Conservation (phyloP, 2,113 vertebrate species). For the Antechinus stuartii region DNA sequence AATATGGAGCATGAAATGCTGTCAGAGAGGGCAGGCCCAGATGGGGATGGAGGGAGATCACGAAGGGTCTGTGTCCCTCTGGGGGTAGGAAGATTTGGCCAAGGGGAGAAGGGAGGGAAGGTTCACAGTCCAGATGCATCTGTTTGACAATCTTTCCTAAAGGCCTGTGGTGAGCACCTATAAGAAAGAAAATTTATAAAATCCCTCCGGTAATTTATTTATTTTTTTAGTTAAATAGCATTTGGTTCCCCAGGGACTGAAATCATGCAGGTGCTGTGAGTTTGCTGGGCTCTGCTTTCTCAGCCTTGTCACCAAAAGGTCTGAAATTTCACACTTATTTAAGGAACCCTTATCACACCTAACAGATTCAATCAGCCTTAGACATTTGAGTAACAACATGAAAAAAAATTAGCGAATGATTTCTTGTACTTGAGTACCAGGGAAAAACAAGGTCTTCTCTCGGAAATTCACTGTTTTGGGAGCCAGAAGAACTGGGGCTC, state of each 20-base stretch:
- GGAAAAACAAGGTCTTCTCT: conserved; percentile 56
- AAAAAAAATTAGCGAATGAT: conserved; percentile 12
- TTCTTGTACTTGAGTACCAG: not conserved
- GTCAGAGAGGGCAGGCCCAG: not conserved
- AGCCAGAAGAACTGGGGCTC: not conserved
- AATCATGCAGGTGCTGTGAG: not conserved
- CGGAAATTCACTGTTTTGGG: not conserved
- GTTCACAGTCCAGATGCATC: not conserved
- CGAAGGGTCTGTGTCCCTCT: not conserved
- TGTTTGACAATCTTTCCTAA: not conserved
- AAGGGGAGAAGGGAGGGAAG: not conserved
- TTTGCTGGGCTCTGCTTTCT: not conserved
- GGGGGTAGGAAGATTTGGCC: not conserved
- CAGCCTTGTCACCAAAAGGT: not conserved
- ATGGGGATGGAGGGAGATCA: not conserved
- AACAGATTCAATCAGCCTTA: not conserved
- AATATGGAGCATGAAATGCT: not conserved
- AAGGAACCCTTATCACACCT: not conserved
- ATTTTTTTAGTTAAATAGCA: not conserved
- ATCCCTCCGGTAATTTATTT: not conserved
- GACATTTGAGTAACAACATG: not conserved
- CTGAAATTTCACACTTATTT: not conserved
- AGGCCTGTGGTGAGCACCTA: not conserved
- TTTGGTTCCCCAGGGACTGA: not conserved
- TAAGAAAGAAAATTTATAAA: not conserved